A percentile compares a stretch with the other conserved stretches of the same genome.
Conservation (phyloP, 1,140 invertebrate genomes). For the Hestina assimilis region DNA sequence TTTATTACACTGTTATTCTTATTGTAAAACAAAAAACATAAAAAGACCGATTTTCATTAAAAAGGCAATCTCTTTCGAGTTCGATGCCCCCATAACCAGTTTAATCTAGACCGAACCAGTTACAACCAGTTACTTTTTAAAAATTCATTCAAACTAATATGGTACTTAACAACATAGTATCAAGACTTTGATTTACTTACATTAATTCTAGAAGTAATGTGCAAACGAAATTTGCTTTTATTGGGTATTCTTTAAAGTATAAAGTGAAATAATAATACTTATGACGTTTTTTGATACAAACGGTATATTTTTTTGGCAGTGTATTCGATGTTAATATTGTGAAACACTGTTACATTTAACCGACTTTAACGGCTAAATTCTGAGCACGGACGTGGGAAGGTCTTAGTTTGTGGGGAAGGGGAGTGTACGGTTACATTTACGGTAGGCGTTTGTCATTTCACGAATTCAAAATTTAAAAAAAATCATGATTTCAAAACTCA, state of each 20-base stretch:
- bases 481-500: too few relatives aligned
- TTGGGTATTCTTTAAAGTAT: background rate
- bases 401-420: too few relatives aligned
- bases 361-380: too few relatives aligned
- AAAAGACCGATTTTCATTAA: background rate
- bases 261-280: too few relatives aligned
- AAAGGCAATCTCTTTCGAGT: background rate
- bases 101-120: conserved; percentile 33
- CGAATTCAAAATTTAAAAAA: too few relatives aligned
- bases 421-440: too few relatives aligned
- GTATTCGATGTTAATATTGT: too few relatives aligned
- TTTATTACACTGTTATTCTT: too few relatives aligned
- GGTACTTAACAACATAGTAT: background rate
- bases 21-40: background rate
- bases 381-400: too few relatives aligned
- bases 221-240: background rate
- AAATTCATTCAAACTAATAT: background rate
- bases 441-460: too few relatives aligned
- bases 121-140: conserved; percentile 18
- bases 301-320: background rate
- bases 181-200: background rate
- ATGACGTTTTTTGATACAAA: background rate
- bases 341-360: too few relatives aligned
- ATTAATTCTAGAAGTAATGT: background rate
- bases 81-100: conserved; percentile 32